A percentile compares a stretch with the other conserved stretches of the same genome.
phyloP scores from a whole-genome alignment of 2,888 invertebrate genomes.

The Cheilosia scutellata region DNA sequence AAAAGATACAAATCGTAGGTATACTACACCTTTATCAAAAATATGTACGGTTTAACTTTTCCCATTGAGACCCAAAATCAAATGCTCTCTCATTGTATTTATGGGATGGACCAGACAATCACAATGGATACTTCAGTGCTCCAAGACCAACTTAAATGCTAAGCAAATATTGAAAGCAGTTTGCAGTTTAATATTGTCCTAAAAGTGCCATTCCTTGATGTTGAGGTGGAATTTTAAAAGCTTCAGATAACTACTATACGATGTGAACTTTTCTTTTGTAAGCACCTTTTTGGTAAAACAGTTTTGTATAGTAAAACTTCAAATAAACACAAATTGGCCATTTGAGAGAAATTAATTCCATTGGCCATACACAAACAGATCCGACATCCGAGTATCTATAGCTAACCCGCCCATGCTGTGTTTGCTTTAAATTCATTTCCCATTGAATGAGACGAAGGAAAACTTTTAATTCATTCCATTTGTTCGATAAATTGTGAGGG shows the following conservation, averaged over 20 bases:
- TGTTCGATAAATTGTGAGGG: constrained; percentile 17
- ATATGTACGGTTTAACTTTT: constrained; percentile 22
- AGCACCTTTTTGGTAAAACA: not conserved
- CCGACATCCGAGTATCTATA: not conserved
- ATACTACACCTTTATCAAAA: constrained; percentile 4
- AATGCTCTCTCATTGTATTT: not conserved
- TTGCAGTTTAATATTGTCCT: constrained; percentile 9
- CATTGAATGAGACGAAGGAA: constrained; percentile 2
- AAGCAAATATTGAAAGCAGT: constrained; percentile 20
- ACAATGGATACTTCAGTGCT: constrained; percentile 11
- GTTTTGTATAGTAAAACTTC: not conserved
- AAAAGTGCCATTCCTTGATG: not conserved
- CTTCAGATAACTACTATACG: not conserved
- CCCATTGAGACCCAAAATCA: constrained; percentile 10
- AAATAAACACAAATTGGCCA: constrained; percentile 14
- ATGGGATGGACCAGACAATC: constrained; percentile 8
- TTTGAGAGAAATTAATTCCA: constrained; percentile 26
- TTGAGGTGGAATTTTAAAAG: not conserved
- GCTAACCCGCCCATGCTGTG: not conserved
- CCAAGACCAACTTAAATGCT: constrained; percentile 3
- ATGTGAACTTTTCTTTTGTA: not conserved
- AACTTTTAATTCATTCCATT: constrained; percentile 51
- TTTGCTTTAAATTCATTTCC: constrained; percentile 21
- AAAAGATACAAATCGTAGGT: not conserved
- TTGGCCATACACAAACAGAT: not conserved